Evolutionary conservation across 1,140 invertebrate species (phyloP), one percentile per base, ranked within the genome.

Genomic region (Pinna nobilis): DNA sequence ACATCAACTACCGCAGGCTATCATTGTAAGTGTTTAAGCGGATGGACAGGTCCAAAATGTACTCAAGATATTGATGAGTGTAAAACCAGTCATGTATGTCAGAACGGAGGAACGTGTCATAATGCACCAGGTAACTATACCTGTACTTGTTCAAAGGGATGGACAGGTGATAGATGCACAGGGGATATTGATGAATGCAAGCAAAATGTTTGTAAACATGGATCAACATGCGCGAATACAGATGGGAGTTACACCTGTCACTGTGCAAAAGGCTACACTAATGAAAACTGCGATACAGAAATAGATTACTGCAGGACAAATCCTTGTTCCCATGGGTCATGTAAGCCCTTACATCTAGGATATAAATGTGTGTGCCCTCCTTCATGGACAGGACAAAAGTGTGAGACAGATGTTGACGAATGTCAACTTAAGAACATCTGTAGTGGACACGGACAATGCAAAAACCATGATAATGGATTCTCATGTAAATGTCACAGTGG

Each of bases 21-120:
- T 66, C 91, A 90, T 70, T 98, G 96, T 85, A 95, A 96, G 80
- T 98, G 96, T 86, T 94, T 94, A 81, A 92, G 94, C 4, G 96
- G 96, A 5, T 82, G 76, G 30, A 63, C 73, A 13, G 83, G 81
- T 23, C 41, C 35, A 41, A 65, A 15, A 15, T 76, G 74, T 41
- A n/a, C 33, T 39, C 6, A 23, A 13, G 37, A 41, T 18, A 47
- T 70, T 44, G 53, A 69, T 49, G 33, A 57, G 9, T 75, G 73
- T 57, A n/a, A 32, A n/a, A n/a, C n/a, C 5, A 39, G 44, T 2
- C n/a, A 57, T 44, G 57, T 59, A 2, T 75, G 73, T 55, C 30
- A 55, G 15, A 47, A 41, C 9, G 9, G 41, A 20, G 70, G 59
- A 25, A 64, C 49, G 15, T 72, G 70, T 72, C 20, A 28, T 15